phyloP scores from a whole-genome alignment of 1,140 invertebrate genomes.

The Panagrolaimus sp. region DNA sequence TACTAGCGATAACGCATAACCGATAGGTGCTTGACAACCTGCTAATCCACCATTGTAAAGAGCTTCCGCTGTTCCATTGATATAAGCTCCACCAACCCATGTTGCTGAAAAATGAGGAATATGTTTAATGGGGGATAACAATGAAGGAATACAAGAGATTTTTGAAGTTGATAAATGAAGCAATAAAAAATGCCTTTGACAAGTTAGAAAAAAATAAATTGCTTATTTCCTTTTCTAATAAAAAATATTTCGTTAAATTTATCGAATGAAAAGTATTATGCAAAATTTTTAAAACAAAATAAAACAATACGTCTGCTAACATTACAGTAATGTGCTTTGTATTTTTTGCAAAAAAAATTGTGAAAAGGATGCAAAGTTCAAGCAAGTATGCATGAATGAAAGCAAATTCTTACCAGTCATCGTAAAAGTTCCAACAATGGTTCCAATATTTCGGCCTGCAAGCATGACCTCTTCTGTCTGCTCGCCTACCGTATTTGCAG shows the following conservation, averaged over 20 bases:
- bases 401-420: constrained; percentile 76
- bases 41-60: constrained; percentile 78
- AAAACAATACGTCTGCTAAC: no score
- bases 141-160: not conserved
- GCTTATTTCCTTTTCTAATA: constrained; percentile 16
- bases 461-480: constrained; percentile 72
- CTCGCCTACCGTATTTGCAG: constrained; percentile 69
- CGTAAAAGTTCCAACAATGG: constrained; percentile 86
- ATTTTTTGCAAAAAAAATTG: no score
- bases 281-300: no score
- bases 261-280: no score
- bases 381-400: no score
- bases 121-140: not conserved
- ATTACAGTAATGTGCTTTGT: no score
- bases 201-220: constrained; percentile 13
- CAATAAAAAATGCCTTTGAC: no score
- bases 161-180: not conserved
- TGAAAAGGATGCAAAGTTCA: no score
- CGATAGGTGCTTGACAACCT: constrained; percentile 95
- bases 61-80: constrained; percentile 93
- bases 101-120: constrained; percentile 39
- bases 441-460: constrained; percentile 85
- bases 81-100: constrained; percentile 94
- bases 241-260: not conserved
- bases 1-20: constrained; percentile 83